A percentile compares a stretch with the other conserved stretches of the same genome.
These are phyloP conservation scores for Podarcis siculus DNA, from an alignment of 2,797 vertebrate genomes.

Conservation along the genomic window DNA sequence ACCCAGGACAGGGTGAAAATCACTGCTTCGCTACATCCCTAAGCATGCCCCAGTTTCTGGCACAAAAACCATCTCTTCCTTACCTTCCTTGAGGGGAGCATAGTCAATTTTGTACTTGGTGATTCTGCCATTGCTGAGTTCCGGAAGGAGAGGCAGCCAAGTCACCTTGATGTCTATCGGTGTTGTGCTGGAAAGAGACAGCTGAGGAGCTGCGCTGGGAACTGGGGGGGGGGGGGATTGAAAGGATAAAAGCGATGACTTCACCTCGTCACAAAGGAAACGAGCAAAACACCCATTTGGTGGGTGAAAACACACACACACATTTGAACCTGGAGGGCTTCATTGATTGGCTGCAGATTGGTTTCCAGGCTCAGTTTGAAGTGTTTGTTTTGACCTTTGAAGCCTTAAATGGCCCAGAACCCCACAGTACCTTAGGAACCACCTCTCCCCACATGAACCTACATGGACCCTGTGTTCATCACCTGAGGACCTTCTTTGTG, in stretches of 20 bases:
- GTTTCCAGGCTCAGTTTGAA: no score
- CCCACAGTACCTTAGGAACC: no score
- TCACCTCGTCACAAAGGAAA: neutral
- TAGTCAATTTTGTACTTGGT: slow-evolving; percentile 93
- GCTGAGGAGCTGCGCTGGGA: slow-evolving; percentile 90
- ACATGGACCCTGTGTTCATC: no score
- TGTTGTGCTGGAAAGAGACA: slow-evolving; percentile 90
- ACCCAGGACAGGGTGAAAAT: no score
- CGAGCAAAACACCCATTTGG: neutral
- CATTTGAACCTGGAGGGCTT: neutral
- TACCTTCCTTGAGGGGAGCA: slow-evolving; percentile 87
- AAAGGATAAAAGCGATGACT: neutral
- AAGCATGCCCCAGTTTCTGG: neutral
- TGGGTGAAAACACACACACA: no score
- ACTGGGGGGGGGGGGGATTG: slow-evolving; percentile 83
- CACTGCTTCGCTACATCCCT: no score
- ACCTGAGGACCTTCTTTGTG: no score
- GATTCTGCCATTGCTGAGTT: slow-evolving; percentile 89
- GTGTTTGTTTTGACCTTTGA: no score
- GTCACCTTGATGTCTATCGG: slow-evolving; percentile 90
- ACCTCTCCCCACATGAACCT: no score
- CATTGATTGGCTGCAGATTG: no score
- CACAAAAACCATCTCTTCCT: slow-evolving; percentile 53
- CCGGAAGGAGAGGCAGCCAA: slow-evolving; percentile 89
- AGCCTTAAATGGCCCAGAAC: no score